Evolutionary conservation across 2,797 vertebrate species (phyloP).

Genomic region (Micromesistius poutassou): DNA sequence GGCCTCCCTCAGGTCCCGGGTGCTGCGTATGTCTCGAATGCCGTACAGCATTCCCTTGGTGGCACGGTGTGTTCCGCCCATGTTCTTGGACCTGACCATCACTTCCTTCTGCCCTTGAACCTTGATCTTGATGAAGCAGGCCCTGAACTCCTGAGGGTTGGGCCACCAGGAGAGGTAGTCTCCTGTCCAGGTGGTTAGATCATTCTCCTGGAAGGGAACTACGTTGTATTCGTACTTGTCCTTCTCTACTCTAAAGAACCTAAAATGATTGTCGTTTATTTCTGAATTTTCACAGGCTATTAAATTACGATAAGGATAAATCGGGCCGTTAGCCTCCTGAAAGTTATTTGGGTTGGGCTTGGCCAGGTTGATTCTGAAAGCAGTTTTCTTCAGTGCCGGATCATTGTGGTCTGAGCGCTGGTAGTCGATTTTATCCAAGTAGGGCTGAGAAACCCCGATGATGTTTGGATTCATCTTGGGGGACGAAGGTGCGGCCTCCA

Average conservation of each 20-base stretch:
- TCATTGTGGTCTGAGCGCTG: conserved; percentile 88
- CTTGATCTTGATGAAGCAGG: conserved; percentile 92
- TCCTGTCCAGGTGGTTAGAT: conserved; percentile 87
- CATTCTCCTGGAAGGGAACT: conserved; percentile 90
- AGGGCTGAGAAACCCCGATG: conserved; percentile 89
- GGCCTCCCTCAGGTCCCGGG: conserved; percentile 74
- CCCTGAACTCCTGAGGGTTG: conserved; percentile 95
- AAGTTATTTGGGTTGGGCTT: conserved; percentile 86
- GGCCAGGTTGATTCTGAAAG: conserved; percentile 88
- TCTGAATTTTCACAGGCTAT: conserved; percentile 86
- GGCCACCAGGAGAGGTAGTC: conserved; percentile 98
- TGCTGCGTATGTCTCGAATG: conserved; percentile 89
- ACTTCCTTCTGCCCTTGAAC: conserved; percentile 89
- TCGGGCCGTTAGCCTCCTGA: conserved; percentile 85
- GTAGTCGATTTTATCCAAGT: conserved; percentile 87
- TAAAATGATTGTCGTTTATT: conserved; percentile 83
- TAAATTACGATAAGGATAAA: conserved; percentile 88
- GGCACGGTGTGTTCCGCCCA: conserved; percentile 82
- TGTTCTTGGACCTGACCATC: conserved; percentile 87
- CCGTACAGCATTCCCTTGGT: conserved; percentile 88
- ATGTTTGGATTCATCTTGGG: conserved; percentile 83
- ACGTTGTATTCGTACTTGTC: conserved; percentile 96
- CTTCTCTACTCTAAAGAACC: conserved; percentile 92
- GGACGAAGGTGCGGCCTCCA: conserved; percentile 88
- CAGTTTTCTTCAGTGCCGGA: conserved; percentile 85